These are phyloP conservation scores for Zosterops pallidus DNA, from an alignment of 2,113 vertebrate species.

Conservation along the genomic window DNA sequence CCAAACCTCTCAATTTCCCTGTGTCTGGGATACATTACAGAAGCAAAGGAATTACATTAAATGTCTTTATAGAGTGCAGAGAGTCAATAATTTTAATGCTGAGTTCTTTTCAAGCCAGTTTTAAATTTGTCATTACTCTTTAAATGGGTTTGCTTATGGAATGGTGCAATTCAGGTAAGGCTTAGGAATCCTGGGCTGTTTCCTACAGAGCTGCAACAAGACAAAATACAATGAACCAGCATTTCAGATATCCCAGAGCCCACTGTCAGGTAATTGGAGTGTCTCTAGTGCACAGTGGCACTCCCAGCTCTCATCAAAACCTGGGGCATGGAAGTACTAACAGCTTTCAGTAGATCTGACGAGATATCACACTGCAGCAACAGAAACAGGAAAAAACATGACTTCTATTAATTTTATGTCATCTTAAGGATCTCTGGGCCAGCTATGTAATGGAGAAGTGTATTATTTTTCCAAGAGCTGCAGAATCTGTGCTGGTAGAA, in stretches of 20 bases:
- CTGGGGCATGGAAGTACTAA: not conserved
- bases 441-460: not conserved
- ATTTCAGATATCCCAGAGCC: not conserved
- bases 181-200: not conserved
- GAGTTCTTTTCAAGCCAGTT: not conserved
- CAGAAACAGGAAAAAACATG: not conserved
- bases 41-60: not conserved
- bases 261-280: not conserved
- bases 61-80: not conserved
- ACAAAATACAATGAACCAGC: not conserved
- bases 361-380: not conserved
- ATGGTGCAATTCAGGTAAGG: not conserved
- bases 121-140: not conserved
- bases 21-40: not conserved
- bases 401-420: not conserved
- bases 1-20: not conserved
- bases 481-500: not conserved
- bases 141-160: not conserved
- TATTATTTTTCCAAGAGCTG: not conserved
- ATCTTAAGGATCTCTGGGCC: not conserved
- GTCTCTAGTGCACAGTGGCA: not conserved
- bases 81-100: not conserved
- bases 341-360: not conserved
- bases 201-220: not conserved
- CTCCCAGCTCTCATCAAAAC: not conserved